Percentiles rank a stretch among this genome's conserved stretches.
phyloP scores from a whole-genome alignment of 2,113 vertebrate species.

The Rhagologus leucostigma region DNA sequence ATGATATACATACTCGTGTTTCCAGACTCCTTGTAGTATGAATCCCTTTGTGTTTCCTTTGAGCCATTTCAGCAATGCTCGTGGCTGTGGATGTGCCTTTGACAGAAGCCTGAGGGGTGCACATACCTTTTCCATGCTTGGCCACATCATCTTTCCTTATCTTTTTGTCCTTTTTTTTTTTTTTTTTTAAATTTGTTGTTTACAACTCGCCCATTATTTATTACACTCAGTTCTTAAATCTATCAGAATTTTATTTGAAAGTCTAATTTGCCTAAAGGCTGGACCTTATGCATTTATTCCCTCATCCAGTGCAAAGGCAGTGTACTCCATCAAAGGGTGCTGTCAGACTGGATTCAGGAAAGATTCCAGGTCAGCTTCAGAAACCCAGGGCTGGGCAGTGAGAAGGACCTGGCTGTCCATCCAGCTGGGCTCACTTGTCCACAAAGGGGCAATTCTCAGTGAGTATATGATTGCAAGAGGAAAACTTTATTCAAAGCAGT shows the following conservation, averaged over 20 bases:
- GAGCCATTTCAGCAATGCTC: not conserved
- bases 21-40: not conserved
- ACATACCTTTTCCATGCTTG: not conserved
- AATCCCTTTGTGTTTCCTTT: not conserved
- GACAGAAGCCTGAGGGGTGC: not conserved
- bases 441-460: not conserved
- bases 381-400: not conserved
- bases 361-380: not conserved
- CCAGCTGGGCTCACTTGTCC: not conserved
- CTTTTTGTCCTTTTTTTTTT: not conserved
- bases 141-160: not conserved
- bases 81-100: not conserved
- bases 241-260: not conserved
- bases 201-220: not conserved
- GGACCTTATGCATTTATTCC: not conserved
- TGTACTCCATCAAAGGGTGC: rapidly evolving
- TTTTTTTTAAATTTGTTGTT: not conserved
- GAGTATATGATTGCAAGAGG: not conserved
- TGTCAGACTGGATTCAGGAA: not conserved
- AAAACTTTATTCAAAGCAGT: not conserved
- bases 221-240: not conserved
- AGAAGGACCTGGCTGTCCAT: not conserved
- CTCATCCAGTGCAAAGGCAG: not conserved
- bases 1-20: rapidly evolving
- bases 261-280: not conserved